Evolutionary conservation across 2,888 invertebrate genomes (phyloP).

Genomic region (Caprella mutica): DNA sequence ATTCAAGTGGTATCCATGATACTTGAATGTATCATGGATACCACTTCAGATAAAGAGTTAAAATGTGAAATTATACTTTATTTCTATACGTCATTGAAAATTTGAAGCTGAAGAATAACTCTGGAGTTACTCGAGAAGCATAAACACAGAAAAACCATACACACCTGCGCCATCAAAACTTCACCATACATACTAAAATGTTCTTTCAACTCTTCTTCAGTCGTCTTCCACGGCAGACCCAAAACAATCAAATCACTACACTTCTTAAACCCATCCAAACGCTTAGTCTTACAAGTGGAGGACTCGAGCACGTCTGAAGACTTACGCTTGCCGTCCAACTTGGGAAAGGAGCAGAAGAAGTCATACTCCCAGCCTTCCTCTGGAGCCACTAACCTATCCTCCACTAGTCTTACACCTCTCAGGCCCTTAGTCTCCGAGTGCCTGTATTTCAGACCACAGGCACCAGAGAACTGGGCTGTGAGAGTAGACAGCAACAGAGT

Average conservation of each 20-base stretch:
- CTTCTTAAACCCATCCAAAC: constrained; percentile 73
- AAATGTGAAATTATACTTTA: no score
- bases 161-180: constrained; percentile 87
- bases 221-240: constrained; percentile 90
- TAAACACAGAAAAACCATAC: no score
- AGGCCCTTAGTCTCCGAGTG: constrained; percentile 79
- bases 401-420: constrained; percentile 77
- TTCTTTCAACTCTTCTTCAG: constrained; percentile 83
- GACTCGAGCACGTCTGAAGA: constrained; percentile 90
- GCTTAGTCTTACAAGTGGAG: constrained; percentile 86
- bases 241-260: constrained; percentile 96
- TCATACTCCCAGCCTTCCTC: constrained; percentile 62
- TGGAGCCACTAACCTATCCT: constrained; percentile 84
- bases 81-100: no score
- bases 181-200: constrained; percentile 97
- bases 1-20: no score
- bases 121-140: not conserved
- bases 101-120: no score
- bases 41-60: no score
- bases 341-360: constrained; percentile 55
- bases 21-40: no score
- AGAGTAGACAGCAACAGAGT: constrained; percentile 83
- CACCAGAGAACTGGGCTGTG: constrained; percentile 92
- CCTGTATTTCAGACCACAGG: constrained; percentile 80
- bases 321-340: constrained; percentile 83